Evolutionary conservation across 2,797 vertebrate genomes (phyloP).

Genomic region (Pteropus rufus): DNA sequence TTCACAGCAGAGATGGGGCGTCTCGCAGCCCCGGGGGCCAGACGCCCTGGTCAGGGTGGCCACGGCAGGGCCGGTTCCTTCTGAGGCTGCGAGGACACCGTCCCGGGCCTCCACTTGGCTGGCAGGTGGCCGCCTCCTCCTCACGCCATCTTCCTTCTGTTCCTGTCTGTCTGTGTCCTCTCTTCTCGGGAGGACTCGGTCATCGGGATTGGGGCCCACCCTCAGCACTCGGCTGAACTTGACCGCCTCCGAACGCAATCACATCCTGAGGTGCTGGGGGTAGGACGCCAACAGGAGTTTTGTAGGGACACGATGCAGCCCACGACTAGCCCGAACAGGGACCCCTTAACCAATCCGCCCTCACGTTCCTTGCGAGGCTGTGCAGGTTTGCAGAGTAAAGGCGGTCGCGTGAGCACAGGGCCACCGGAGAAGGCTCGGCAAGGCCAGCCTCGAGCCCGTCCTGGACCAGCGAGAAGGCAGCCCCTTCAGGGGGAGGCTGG

Average conservation of each 20-base stretch:
- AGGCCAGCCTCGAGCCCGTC: neutral
- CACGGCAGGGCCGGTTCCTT: neutral
- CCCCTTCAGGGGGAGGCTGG: neutral
- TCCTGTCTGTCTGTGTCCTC: neutral
- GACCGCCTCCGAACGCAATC: neutral
- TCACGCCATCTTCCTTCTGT: accelerated
- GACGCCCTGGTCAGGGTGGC: neutral
- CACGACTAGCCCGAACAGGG: neutral
- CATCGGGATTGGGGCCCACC: neutral
- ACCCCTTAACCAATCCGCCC: neutral
- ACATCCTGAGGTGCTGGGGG: neutral
- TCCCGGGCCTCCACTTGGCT: neutral
- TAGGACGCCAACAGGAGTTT: neutral
- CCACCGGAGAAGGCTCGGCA: neutral
- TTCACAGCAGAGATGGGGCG: neutral
- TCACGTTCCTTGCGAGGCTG: neutral
- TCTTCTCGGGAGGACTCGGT: neutral
- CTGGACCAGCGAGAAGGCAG: neutral
- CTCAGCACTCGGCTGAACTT: neutral
- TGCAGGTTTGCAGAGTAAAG: neutral
- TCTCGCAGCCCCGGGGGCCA: neutral
- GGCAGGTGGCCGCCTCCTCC: accelerated
- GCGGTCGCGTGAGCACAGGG: neutral
- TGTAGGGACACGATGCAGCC: neutral
- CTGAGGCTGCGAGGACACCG: neutral